Percentiles rank a stretch among this genome's conserved stretches.
Evolutionary conservation across 2,113 vertebrate species (phyloP).

Genomic region (Engystomops pustulosus): DNA sequence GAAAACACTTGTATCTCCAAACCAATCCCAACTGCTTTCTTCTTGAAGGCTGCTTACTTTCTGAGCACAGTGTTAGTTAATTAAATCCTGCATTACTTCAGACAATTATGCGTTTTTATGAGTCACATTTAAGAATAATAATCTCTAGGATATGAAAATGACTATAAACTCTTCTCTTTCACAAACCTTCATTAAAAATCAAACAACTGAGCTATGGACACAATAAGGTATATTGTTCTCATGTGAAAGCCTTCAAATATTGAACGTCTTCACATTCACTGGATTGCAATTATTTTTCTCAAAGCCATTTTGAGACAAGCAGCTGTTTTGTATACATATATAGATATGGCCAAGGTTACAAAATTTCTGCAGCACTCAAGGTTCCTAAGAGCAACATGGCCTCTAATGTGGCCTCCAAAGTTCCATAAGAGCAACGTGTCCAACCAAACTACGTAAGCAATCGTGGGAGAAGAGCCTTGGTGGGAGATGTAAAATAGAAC

Average conservation of each 20-base stretch:
- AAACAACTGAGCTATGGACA: neutral
- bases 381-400: no score
- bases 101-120: constrained; percentile 30
- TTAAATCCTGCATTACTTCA: constrained; percentile 21
- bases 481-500: no score
- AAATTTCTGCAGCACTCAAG: no score
- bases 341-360: no score
- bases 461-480: no score
- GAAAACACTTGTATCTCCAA: constrained; percentile 17
- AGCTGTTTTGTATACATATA: neutral
- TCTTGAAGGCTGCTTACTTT: neutral
- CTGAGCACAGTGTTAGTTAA: constrained; percentile 24
- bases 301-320: neutral
- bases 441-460: no score
- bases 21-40: constrained; percentile 11
- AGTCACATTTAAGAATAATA: constrained; percentile 40
- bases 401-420: no score
- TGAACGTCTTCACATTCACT: constrained; percentile 3
- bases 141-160: constrained; percentile 31
- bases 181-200: constrained; percentile 25
- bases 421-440: no score
- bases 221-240: constrained; percentile 30
- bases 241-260: neutral
- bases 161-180: neutral
- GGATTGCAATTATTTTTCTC: neutral